Evolutionary conservation across 2,797 vertebrate genomes (phyloP).

Genomic region (Eleutherodactylus coqui): DNA sequence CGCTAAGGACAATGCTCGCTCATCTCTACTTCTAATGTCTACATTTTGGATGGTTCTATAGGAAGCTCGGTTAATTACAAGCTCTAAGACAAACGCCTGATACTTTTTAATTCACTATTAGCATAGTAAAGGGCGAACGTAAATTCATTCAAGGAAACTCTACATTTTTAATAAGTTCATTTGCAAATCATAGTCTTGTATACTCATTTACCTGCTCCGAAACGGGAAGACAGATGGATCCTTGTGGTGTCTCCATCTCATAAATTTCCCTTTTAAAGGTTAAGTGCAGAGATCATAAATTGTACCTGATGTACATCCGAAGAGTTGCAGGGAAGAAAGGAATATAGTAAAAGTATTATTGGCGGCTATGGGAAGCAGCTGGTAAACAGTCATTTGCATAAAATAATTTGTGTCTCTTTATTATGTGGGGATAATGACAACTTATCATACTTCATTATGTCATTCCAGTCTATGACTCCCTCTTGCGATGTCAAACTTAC

Average conservation of each 20-base stretch:
- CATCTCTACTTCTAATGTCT: no score
- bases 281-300: slow-evolving; percentile 52
- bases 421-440: slow-evolving; percentile 29
- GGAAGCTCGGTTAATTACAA: slow-evolving; percentile 32
- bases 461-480: slow-evolving; percentile 20
- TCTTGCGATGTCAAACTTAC: neutral
- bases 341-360: slow-evolving; percentile 19
- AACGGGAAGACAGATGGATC: slow-evolving; percentile 55
- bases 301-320: slow-evolving; percentile 41
- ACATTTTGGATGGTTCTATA: neutral
- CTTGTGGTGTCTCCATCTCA: slow-evolving; percentile 20
- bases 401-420: slow-evolving; percentile 23
- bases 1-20: no score
- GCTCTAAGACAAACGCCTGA: slow-evolving; percentile 43
- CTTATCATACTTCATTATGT: slow-evolving; percentile 15
- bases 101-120: slow-evolving; percentile 52
- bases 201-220: slow-evolving; percentile 39
- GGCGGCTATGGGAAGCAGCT: slow-evolving; percentile 39
- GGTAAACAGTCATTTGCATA: slow-evolving; percentile 38
- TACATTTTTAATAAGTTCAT: slow-evolving; percentile 60
- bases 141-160: slow-evolving; percentile 45
- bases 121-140: slow-evolving; percentile 53
- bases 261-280: slow-evolving; percentile 58
- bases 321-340: slow-evolving; percentile 7
- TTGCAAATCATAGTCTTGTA: slow-evolving; percentile 51